A percentile compares a stretch with the other conserved stretches of the same genome.
phyloP scores from a whole-genome alignment of 2,797 vertebrate species.

The Myioborus miniatus region DNA sequence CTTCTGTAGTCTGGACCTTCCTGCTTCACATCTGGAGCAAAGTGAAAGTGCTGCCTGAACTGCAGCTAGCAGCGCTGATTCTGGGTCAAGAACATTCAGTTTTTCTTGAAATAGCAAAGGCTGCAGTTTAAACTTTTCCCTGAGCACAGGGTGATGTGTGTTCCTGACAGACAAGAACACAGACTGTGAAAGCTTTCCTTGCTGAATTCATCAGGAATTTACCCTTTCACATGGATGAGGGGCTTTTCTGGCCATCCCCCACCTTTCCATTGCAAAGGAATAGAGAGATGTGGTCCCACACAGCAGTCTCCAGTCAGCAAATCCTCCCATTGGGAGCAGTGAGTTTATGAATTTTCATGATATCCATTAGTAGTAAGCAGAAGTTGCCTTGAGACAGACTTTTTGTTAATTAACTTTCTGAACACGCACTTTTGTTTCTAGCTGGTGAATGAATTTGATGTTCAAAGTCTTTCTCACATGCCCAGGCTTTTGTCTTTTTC shows the following conservation, averaged over 20 bases:
- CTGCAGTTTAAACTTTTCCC: neutral
- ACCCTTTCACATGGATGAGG: neutral
- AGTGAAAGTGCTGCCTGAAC: neutral
- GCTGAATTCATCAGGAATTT: neutral
- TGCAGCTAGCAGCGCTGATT: neutral
- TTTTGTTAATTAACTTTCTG: slow-evolving; percentile 35
- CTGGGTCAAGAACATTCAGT: neutral
- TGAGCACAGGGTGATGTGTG: fast-evolving
- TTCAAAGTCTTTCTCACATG: slow-evolving; percentile 29
- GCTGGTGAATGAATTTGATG: slow-evolving; percentile 11
- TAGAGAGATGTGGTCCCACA: neutral
- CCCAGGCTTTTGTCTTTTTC: slow-evolving; percentile 14
- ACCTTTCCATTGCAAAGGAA: neutral
- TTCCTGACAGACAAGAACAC: neutral
- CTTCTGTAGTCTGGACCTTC: neutral
- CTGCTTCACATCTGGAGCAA: neutral
- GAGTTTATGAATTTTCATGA: slow-evolving; percentile 53
- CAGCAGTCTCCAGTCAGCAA: neutral
- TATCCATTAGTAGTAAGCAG: slow-evolving; percentile 24
- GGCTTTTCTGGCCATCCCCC: neutral
- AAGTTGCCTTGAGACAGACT: slow-evolving; percentile 43
- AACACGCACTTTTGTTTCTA: neutral
- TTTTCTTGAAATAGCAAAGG: neutral
- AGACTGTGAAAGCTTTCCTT: neutral
- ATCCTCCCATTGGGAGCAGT: neutral